phyloP scores from a whole-genome alignment of 2,113 vertebrate genomes.

The Genyomyrus donnyi region DNA sequence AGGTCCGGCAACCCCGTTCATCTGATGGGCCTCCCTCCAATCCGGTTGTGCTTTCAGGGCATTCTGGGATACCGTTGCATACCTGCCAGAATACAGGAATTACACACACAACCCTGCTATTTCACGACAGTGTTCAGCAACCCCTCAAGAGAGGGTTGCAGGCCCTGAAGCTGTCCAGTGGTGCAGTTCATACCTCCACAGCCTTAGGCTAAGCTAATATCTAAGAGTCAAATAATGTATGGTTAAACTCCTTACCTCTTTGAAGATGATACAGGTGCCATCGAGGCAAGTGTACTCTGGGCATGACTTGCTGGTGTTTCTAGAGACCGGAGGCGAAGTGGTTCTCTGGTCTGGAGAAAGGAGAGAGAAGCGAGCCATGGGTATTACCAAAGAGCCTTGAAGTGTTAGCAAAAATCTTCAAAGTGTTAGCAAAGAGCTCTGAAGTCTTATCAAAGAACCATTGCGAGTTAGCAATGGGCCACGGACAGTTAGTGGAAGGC shows the following conservation, averaged over 20 bases:
- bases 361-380: neutral
- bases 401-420: neutral
- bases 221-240: neutral
- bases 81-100: conserved; percentile 53
- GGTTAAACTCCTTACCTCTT: conserved; percentile 46
- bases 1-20: conserved; percentile 63
- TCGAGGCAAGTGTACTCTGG: conserved; percentile 66
- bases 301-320: conserved; percentile 52
- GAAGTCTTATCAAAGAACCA: neutral
- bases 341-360: conserved; percentile 42
- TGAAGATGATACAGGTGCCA: conserved; percentile 69
- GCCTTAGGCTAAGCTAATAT: neutral
- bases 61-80: conserved; percentile 70
- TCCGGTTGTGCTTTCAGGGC: conserved; percentile 34
- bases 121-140: neutral
- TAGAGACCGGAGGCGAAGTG: conserved; percentile 34
- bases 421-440: neutral
- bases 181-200: neutral
- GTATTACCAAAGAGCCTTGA: neutral
- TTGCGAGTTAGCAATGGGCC: neutral
- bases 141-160: neutral
- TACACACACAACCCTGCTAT: neutral
- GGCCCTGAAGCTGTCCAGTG: neutral
- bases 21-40: conserved; percentile 40
- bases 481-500: neutral